phyloP scores from a whole-genome alignment of 2,113 vertebrate species.

The Varanus komodoensis region DNA sequence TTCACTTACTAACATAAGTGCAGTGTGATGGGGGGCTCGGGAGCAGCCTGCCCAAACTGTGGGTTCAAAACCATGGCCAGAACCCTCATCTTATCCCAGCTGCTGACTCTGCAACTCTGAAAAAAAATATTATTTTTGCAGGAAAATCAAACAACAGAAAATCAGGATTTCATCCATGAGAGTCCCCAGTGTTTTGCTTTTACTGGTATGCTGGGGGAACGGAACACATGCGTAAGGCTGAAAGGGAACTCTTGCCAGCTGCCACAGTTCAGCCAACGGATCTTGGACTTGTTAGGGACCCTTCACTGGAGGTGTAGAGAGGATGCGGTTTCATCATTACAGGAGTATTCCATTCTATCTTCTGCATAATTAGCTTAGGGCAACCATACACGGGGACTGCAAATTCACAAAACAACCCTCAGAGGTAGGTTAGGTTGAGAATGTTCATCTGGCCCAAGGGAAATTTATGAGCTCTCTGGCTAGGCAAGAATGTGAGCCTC shows the following conservation, averaged over 20 bases:
- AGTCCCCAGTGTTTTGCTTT: neutral
- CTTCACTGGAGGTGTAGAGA: neutral
- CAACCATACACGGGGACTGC: neutral
- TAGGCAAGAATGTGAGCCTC: neutral
- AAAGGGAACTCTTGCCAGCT: neutral
- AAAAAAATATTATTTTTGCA: neutral
- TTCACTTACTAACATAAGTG: conserved; percentile 1
- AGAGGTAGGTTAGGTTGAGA: neutral
- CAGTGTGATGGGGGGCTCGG: conserved; percentile 10
- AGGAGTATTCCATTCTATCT: neutral
- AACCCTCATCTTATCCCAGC: conserved; percentile 31
- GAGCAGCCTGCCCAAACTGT: conserved; percentile 20
- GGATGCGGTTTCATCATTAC: neutral
- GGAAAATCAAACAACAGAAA: rapidly evolving
- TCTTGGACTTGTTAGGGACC: neutral
- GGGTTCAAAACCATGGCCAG: conserved; percentile 30
- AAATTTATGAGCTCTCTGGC: neutral
- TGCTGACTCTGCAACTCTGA: conserved; percentile 4
- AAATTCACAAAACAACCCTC: neutral
- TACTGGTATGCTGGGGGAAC: neutral
- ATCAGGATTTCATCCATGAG: neutral
- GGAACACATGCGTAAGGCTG: too few species aligned
- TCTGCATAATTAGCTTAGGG: neutral
- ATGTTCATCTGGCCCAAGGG: neutral
- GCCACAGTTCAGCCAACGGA: neutral